A percentile compares a stretch with the other conserved stretches of the same genome.
These are phyloP conservation scores for Prosapia bicincta DNA, from an alignment of 2,888 invertebrate genomes.

Conservation along the genomic window DNA sequence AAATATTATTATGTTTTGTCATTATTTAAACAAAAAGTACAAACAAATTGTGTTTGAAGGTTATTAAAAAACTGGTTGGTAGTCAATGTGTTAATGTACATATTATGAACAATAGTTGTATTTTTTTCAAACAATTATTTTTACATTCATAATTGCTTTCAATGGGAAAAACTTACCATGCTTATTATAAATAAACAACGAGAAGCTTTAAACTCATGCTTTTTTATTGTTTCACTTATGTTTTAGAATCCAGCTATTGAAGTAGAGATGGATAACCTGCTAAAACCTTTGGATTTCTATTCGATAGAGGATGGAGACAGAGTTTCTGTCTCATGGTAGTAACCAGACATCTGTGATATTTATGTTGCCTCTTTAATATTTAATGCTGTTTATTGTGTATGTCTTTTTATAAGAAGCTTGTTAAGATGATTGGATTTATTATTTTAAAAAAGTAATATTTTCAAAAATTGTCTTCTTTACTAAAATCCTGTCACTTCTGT, in stretches of 20 bases:
- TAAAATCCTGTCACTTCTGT: no score
- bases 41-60: no score
- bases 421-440: neutral
- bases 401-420: neutral
- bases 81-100: no score
- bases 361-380: neutral
- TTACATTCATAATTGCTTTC: no score
- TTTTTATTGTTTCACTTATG: slow-evolving; percentile 41
- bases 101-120: neutral
- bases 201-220: no score
- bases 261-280: slow-evolving; percentile 74
- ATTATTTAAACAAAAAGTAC: no score
- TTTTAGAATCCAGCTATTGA: slow-evolving; percentile 59
- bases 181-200: no score
- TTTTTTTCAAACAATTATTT: no score
- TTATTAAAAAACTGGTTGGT: no score
- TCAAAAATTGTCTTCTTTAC: no score
- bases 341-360: neutral
- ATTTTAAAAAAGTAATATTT: neutral
- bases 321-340: slow-evolving; percentile 66
- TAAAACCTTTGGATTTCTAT: slow-evolving; percentile 78
- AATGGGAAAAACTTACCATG: no score
- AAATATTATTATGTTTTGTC: no score
- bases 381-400: neutral
- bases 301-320: slow-evolving; percentile 81